Percentiles rank a stretch among this genome's conserved stretches.
phyloP scores from a whole-genome alignment of 2,888 invertebrate genomes.

The Andricus curvator region DNA sequence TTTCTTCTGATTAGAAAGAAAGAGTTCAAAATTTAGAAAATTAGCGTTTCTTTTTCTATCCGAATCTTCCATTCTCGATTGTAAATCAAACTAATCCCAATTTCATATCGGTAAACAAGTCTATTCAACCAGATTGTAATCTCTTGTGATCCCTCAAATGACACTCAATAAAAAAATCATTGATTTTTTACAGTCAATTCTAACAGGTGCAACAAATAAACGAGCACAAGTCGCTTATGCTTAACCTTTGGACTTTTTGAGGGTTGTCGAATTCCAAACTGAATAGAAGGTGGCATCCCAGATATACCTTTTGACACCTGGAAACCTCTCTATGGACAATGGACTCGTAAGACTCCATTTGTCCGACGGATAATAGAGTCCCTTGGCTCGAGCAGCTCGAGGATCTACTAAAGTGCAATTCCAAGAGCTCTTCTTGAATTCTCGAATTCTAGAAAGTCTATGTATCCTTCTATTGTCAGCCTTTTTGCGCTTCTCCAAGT shows the following conservation, averaged over 20 bases:
- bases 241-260: conserved; percentile 7
- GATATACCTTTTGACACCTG: conserved; percentile 64
- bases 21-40: too few relatives aligned
- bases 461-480: conserved; percentile 21
- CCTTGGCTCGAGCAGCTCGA: conserved; percentile 51
- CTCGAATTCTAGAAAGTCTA: conserved; percentile 10
- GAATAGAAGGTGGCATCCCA: conserved; percentile 34
- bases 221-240: neutral
- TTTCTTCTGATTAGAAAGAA: too few relatives aligned
- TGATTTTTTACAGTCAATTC: neutral
- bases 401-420: conserved; percentile 55
- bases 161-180: neutral
- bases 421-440: conserved; percentile 48
- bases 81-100: too few relatives aligned
- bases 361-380: conserved; percentile 61
- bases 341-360: conserved; percentile 56
- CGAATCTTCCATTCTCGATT: too few relatives aligned
- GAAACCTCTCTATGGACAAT: conserved; percentile 51
- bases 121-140: neutral
- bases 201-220: conserved; percentile 2
- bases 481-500: conserved; percentile 21
- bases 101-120: too few relatives aligned
- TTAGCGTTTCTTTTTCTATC: too few relatives aligned
- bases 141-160: neutral
- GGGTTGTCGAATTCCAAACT: conserved; percentile 19